phyloP scores from a whole-genome alignment of 1,140 invertebrate species.

The Leptoteleia sp. region DNA sequence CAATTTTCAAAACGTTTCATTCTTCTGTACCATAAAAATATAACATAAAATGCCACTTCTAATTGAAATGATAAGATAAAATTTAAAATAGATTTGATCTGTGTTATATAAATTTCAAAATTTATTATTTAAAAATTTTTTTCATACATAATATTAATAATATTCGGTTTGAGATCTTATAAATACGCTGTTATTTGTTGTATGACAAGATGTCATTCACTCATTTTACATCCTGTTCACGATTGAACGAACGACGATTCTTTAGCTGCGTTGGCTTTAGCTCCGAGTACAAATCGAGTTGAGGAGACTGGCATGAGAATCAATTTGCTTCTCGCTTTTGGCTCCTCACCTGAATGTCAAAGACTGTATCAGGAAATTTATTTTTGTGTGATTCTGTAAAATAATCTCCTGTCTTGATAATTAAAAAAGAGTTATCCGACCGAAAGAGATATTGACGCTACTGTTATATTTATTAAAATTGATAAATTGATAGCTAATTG shows the following conservation, averaged over 20 bases:
- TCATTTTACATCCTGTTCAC: constrained; percentile 74
- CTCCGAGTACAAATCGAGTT: constrained; percentile 76
- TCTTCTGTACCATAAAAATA: no score
- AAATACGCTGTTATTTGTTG: constrained; percentile 38
- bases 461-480: no score
- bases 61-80: no score
- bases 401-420: constrained; percentile 53
- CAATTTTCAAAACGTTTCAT: no score
- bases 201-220: constrained; percentile 63
- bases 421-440: constrained; percentile 38
- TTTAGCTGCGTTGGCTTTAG: constrained; percentile 61
- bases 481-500: no score
- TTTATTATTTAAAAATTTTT: no score
- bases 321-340: constrained; percentile 76
- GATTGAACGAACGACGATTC: constrained; percentile 72
- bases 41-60: no score
- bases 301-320: constrained; percentile 73
- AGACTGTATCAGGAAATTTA: constrained; percentile 31
- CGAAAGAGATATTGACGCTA: no score
- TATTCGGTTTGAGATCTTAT: constrained; percentile 47
- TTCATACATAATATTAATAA: constrained; percentile 62
- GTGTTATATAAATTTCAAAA: no score
- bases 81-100: no score
- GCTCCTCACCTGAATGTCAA: constrained; percentile 57
- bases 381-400: constrained; percentile 11